Evolutionary conservation across 2,888 invertebrate genomes (phyloP), one percentile per base, ranked within the genome.

Genomic region (Amphiduros pacificus): DNA sequence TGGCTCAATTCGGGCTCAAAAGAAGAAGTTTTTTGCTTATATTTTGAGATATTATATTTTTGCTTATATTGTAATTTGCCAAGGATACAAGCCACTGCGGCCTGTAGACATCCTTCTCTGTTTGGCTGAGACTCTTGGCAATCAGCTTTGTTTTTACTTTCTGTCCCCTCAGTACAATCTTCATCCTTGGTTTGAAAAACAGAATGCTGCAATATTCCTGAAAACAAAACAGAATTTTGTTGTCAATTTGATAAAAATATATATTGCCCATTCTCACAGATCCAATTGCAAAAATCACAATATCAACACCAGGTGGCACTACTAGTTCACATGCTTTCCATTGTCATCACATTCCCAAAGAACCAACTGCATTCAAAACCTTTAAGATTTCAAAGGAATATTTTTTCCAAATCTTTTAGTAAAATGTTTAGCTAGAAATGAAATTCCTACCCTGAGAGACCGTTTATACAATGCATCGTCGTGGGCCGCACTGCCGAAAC

Each of bases 131-230:
- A 59, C 74, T 74, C 64, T 78, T 80, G 24, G 71, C 68, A 27
- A 81, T 73, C n/a, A 79, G 65, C 56, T 76, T 77, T 2, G 77
- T 75, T 55, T 72, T 71, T 22, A 81, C 80, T 61, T 80, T 78
- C 55, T 69, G 60, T 1, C 76, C 78, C 40, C 77, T 57, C 9
- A 81, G 63, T 20, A 74, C 70, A 48, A 81, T 81, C 67, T 80
- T 80, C 81, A 81, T 80, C 36, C 77, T 62, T 4, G 81, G 81
- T 55, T 78, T 75, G 50, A 80, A 64, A 62, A 75, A 81, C 61
- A 81, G 63, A 50, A 81, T 80, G 52, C 75, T 74, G 64, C 76
- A 77, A 60, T 81, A 81, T 62, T 77, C 76, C 78, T 80, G 74
- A 14, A 73, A 36, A 22, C 27, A 40, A 40, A 27, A 28, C 14